Evolutionary conservation across 2,888 invertebrate species (phyloP).

Genomic region (Lathronympha strigana): DNA sequence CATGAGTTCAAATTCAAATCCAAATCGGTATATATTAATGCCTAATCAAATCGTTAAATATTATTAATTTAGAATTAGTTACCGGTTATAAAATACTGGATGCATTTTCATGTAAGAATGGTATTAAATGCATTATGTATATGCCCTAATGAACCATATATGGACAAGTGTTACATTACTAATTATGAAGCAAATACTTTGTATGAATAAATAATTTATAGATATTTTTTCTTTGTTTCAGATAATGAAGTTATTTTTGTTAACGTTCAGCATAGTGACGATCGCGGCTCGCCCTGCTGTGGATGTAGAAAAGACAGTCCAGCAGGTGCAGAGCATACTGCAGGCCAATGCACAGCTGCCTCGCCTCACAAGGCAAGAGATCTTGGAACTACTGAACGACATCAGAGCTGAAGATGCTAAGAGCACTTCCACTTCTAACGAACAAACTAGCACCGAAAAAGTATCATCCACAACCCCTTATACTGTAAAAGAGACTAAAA

Average conservation of each 20-base stretch:
- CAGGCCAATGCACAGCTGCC: constrained; percentile 86
- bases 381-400: constrained; percentile 87
- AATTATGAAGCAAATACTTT: not conserved
- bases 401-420: constrained; percentile 83
- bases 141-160: no score
- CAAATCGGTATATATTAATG: no score
- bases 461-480: constrained; percentile 51
- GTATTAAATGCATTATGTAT: no score
- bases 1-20: no score
- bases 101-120: no score
- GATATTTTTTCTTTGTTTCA: constrained; percentile 56
- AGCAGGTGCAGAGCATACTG: constrained; percentile 87
- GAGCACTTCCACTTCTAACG: constrained; percentile 56
- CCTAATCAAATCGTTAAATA: no score
- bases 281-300: constrained; percentile 59
- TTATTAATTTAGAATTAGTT: no score
- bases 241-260: constrained; percentile 71
- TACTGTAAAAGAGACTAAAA: constrained; percentile 63
- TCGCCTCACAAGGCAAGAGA: constrained; percentile 86
- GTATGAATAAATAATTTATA: not conserved
- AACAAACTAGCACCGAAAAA: constrained; percentile 48
- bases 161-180: no score
- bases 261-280: constrained; percentile 59
- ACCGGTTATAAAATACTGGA: no score
- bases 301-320: constrained; percentile 85